Evolutionary conservation across 1,140 invertebrate genomes (phyloP).

Genomic region (Propsilocerus akamusi): DNA sequence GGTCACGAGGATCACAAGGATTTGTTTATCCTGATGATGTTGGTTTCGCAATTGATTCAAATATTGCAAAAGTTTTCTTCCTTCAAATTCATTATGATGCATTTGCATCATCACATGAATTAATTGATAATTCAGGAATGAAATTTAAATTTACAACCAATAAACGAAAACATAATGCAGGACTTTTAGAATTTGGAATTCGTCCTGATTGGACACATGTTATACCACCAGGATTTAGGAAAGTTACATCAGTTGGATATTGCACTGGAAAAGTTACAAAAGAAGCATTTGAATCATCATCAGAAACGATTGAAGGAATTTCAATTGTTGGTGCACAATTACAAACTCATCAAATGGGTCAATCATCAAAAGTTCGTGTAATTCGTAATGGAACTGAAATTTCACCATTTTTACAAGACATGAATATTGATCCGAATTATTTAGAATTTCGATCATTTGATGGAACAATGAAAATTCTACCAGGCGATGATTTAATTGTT

Average conservation of each 20-base stretch:
- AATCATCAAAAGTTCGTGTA: conserved; percentile 33
- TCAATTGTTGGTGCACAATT: conserved; percentile 42
- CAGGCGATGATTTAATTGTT: conserved; percentile 39
- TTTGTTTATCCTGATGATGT: no score
- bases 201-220: conserved; percentile 46
- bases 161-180: conserved; percentile 34
- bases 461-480: conserved; percentile 29
- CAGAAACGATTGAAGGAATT: no score
- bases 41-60: no score
- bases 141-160: conserved; percentile 36
- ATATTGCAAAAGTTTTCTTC: no score
- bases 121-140: conserved; percentile 39
- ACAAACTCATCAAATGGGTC: conserved; percentile 38
- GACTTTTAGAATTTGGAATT: conserved; percentile 37
- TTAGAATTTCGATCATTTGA: conserved; percentile 34
- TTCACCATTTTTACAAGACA: conserved; percentile 38
- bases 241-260: conserved; percentile 40
- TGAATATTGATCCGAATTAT: conserved; percentile 37
- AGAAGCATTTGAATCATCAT: conserved; percentile 31
- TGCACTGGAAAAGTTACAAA: conserved; percentile 39
- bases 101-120: conserved; percentile 47
- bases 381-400: conserved; percentile 35
- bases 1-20: conserved; percentile 50
- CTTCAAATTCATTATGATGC: no score
- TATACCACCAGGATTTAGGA: conserved; percentile 37